Base-by-base conservation (phyloP, 2,113 vertebrate genomes). In the Cavia aperea region DNA sequence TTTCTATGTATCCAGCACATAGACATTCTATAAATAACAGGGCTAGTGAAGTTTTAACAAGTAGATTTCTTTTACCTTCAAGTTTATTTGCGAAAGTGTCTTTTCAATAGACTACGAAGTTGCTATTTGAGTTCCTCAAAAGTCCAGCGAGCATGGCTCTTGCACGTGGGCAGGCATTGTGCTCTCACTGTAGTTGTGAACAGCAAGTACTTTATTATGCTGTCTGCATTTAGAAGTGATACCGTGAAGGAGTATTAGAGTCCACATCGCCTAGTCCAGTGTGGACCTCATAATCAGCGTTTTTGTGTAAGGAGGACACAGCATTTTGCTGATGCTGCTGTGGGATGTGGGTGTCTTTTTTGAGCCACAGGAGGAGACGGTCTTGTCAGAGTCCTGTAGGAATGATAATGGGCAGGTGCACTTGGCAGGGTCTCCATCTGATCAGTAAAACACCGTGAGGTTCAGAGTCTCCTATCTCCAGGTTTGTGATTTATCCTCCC, bases 361-460 rank as follows among this genome's bases (percentile, higher is more conserved):
- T 70, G 65, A 89, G 54, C 29, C 36, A 91, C 68, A 92, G 66
- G 46, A 82, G 84, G 26, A 89, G 29, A 31, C 18, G 39, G 6
- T 49, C 36, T 65, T 90, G 46, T 56, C 29, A 21, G 1, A 29
- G 9, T 83, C 43, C 31, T 1, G 6, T 7, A 75, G 72, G 65
- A 63, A 78, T 86, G 86, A 46, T 46, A 78, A 94, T 18, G 7
- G 81, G 7, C 14, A 33, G 93, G 36, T 54, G 51, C 36, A 23
- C 29, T 60, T 81, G 75, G 70, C 6, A 84, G 56, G 72, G 51
- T 95, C 60, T 62, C 96, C 39, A 54, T 91, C 72, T 88, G 66
- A 92, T 94, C 89, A 93, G 49, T 91, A 96, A 93, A 33, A 51
- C 62, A 58, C 72, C 62, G 39, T 79, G 91, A 88, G 60, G 84